A percentile compares a stretch with the other conserved stretches of the same genome.
These are phyloP conservation scores for Pachyrhynchus sulphureomaculatus DNA, from an alignment of 1,140 invertebrate genomes.

Conservation along the genomic window DNA sequence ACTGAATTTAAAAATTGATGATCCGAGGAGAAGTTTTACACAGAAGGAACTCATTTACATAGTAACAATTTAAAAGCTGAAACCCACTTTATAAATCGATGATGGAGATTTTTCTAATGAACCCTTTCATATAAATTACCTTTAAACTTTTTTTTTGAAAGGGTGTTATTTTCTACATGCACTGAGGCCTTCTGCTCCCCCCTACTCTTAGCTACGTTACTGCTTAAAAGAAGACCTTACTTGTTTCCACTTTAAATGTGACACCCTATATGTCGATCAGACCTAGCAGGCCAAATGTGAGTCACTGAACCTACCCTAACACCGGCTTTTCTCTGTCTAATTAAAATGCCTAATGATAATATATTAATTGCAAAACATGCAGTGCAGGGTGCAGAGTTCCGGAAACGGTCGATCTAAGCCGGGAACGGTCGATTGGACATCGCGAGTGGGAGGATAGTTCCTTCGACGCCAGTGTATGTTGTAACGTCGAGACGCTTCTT, in stretches of 20 bases:
- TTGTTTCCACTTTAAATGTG: background rate
- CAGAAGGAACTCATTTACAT: too few relatives aligned
- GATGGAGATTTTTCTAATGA: too few relatives aligned
- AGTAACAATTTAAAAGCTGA: too few relatives aligned
- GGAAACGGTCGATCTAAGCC: conserved; percentile 27
- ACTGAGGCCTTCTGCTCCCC: too few relatives aligned
- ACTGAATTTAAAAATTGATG: too few relatives aligned
- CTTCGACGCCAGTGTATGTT: conserved; percentile 39
- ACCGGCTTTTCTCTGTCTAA: conserved; percentile 33
- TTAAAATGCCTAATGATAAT: conserved; percentile 52
- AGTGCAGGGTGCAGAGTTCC: conserved; percentile 45
- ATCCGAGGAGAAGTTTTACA: too few relatives aligned
- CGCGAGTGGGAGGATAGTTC: conserved; percentile 40
- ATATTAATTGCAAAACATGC: conserved; percentile 51
- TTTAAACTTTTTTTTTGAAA: too few relatives aligned
- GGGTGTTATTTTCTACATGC: too few relatives aligned
- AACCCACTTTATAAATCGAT: too few relatives aligned
- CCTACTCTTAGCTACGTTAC: too few relatives aligned
- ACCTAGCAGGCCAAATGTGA: conserved; percentile 27
- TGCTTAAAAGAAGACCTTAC: too few relatives aligned
- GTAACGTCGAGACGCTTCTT: conserved; percentile 41
- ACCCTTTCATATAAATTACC: too few relatives aligned
- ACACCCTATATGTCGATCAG: conserved; percentile 10
- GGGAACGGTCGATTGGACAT: conserved; percentile 30
- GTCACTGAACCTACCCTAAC: conserved; percentile 47